Base-by-base conservation (phyloP, 1,140 invertebrate genomes). In the Meloidogyne exigua region DNA sequence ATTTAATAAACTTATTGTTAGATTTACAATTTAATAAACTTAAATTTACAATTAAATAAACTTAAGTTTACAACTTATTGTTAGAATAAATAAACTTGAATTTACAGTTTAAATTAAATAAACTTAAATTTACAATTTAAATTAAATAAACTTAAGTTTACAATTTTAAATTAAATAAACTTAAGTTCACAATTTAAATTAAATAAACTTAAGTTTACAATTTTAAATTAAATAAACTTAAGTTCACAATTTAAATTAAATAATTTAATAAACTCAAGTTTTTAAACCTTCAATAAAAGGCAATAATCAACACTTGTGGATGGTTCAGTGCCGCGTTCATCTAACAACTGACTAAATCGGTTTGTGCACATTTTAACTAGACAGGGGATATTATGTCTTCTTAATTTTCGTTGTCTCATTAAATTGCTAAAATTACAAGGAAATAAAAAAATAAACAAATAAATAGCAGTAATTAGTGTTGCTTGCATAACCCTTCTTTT, bases 281-380 rank as follows among this genome's bases (percentile, higher is more conserved):
- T 32, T 3, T 7, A 2, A 32, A 64, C 72, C 49, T 73, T 66
- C 12, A 73, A 65, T 36, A 73, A 62, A 28, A 73, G 42, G 21
- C 72, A 73, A 57, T 73, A 39, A 25, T 64, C 49, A 23, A 64
- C 72, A 15, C 39, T 65, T 2, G 72, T 15, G 9, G 72, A 28
- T 13, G 72, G 72, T 25, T 42, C 39, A 25, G 66, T 68, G 18
- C 66, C 66, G 21, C 25, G 39, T 23, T 68, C 66, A 21, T 68
- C 66, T n/a, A 68, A 18, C 10, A 68, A 1, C 4, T 42, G 66
- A n/a, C 15, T 42, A 42, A 36, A 42, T 68, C 66, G 23, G 25
- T 68, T 68, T 36, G 66, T 68, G 9, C 66, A 68, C 66, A 68
- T 68, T n/a, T 42, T 42, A 7, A 68, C 66, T 42, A 68, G 10